A percentile compares a stretch with the other conserved stretches of the same genome.
These are phyloP conservation scores for Caenorhabditis briggsae DNA, from an alignment of 1,140 invertebrate species.

Conservation along the genomic window DNA sequence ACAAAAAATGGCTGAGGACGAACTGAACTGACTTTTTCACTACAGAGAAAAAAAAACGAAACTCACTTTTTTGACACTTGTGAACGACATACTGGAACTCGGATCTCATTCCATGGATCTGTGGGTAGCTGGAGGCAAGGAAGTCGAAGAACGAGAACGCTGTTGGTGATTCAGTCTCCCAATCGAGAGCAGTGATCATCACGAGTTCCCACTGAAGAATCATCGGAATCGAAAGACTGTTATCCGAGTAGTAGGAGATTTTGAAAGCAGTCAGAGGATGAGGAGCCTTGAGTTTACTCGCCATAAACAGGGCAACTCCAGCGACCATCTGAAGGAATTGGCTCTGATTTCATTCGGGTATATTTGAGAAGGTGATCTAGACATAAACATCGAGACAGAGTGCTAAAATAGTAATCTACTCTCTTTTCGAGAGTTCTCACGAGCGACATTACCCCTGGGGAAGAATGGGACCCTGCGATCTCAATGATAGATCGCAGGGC, in stretches of 20 bases:
- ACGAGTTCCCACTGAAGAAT: slow-evolving; percentile 47
- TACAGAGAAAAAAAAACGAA: not conserved
- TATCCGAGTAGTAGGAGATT: slow-evolving; percentile 53
- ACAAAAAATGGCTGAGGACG: not conserved
- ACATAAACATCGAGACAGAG: not conserved
- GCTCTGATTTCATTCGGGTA: slow-evolving; percentile 22
- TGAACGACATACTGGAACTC: slow-evolving; percentile 34
- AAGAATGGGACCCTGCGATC: too few relatives aligned
- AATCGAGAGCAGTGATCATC: slow-evolving; percentile 20
- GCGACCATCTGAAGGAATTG: slow-evolving; percentile 44
- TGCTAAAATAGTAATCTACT: too few relatives aligned
- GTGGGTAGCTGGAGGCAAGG: slow-evolving; percentile 17
- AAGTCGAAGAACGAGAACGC: slow-evolving; percentile 57
- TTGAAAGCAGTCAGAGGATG: not conserved
- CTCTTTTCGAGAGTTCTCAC: too few relatives aligned
- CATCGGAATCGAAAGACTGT: slow-evolving; percentile 16
- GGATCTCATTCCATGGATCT: not conserved
- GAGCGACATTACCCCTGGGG: too few relatives aligned
- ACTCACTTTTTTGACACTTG: slow-evolving; percentile 58
- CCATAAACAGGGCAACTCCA: slow-evolving; percentile 55
- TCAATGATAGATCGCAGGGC: too few relatives aligned
- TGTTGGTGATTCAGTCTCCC: slow-evolving; percentile 48
- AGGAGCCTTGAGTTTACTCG: slow-evolving; percentile 61
- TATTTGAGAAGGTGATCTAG: not conserved
- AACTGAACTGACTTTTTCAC: not conserved